Evolutionary conservation across 2,888 invertebrate genomes (phyloP).

Genomic region (Pelosia muscerda): DNA sequence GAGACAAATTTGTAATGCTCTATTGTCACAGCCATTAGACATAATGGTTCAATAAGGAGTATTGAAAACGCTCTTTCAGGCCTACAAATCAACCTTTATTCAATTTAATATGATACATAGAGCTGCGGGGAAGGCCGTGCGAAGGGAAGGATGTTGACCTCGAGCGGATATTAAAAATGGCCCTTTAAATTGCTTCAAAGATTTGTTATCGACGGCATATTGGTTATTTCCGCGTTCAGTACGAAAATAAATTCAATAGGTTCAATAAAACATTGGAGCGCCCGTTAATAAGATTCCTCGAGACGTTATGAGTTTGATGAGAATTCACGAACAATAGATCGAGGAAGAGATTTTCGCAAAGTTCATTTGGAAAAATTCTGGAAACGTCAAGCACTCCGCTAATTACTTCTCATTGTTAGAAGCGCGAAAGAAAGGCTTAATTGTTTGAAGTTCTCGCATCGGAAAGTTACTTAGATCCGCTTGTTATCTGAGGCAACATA

Average conservation of each 20-base stretch:
- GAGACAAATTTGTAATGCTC: conserved; percentile 83
- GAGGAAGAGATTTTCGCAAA: conserved; percentile 53
- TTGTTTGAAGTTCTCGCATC: conserved; percentile 75
- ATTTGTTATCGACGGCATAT: conserved; percentile 75
- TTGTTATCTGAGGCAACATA: conserved; percentile 58
- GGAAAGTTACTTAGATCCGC: conserved; percentile 62
- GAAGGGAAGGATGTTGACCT: conserved; percentile 78
- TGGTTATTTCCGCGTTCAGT: conserved; percentile 71
- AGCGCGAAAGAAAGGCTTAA: conserved; percentile 76
- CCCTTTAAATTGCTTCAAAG: conserved; percentile 77
- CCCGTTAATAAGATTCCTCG: conserved; percentile 68
- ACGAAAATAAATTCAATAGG: conserved; percentile 58
- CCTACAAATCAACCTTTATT: conserved; percentile 77
- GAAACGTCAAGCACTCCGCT: conserved; percentile 65
- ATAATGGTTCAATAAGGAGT: conserved; percentile 82
- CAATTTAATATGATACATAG: conserved; percentile 72
- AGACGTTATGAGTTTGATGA: conserved; percentile 60
- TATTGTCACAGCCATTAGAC: conserved; percentile 82
- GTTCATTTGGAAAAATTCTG: conserved; percentile 66
- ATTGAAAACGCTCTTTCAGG: conserved; percentile 81
- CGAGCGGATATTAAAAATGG: conserved; percentile 81
- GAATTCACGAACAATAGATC: conserved; percentile 64
- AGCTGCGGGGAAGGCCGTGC: conserved; percentile 64
- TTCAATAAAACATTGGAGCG: conserved; percentile 50
- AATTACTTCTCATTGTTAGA: conserved; percentile 80